These are phyloP conservation scores for Bombus ignitus DNA, from an alignment of 1,140 invertebrate species.

Conservation along the genomic window DNA sequence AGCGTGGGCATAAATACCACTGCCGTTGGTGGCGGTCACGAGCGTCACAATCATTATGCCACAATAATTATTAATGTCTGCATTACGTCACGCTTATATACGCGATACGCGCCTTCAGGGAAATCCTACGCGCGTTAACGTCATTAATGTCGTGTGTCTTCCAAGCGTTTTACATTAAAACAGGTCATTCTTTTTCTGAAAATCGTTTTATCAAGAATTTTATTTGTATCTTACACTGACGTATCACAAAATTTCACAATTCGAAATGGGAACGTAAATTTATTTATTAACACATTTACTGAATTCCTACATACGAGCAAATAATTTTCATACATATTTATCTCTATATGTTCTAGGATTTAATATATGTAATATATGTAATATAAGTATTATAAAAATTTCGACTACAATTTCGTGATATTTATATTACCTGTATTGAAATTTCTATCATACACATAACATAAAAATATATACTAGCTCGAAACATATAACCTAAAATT, in stretches of 20 bases:
- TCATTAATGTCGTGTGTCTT: slow-evolving; percentile 34
- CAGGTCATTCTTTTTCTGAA: neutral
- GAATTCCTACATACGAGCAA: too few species aligned
- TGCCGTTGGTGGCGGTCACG: neutral
- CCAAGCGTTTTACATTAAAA: neutral
- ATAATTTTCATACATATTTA: neutral
- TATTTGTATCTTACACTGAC: neutral
- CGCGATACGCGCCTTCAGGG: slow-evolving; percentile 36
- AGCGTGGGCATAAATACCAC: slow-evolving; percentile 6
- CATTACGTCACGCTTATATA: slow-evolving; percentile 52
- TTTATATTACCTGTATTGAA: neutral
- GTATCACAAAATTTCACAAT: neutral
- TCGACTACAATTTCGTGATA: neutral
- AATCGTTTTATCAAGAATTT: neutral
- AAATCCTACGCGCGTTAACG: slow-evolving; percentile 43
- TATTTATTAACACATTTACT: too few species aligned
- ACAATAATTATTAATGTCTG: slow-evolving; percentile 55
- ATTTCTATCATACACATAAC: neutral
- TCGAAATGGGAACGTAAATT: neutral
- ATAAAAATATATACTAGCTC: neutral
- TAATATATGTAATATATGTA: too few species aligned
- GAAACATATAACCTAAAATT: neutral
- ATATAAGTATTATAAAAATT: neutral
- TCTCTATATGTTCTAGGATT: neutral
- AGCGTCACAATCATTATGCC: slow-evolving; percentile 20